Evolutionary conservation across 2,113 vertebrate species (phyloP).

Genomic region (Bombycilla garrulus): DNA sequence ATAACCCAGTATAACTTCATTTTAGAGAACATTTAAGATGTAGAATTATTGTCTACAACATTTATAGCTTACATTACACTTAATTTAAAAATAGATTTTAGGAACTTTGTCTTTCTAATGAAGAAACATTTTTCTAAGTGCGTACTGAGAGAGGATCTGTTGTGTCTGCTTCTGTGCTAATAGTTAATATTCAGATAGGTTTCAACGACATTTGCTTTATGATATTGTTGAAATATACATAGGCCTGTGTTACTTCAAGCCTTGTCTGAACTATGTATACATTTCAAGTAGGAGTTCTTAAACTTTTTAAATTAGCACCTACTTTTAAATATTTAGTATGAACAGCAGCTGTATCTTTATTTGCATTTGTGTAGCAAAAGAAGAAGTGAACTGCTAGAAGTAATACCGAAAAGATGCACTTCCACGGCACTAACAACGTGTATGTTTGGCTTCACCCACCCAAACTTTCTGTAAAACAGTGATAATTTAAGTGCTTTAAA

Average conservation of each 20-base stretch:
- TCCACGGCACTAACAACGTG: accelerated
- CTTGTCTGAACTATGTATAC: not conserved
- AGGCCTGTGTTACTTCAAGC: not conserved
- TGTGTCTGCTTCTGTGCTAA: not conserved
- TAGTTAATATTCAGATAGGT: not conserved
- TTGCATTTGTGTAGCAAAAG: not conserved
- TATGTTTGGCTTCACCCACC: not conserved
- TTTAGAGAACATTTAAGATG: not conserved
- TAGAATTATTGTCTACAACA: not conserved
- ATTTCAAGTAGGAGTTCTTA: not conserved
- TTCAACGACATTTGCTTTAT: not conserved
- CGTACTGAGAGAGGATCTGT: not conserved
- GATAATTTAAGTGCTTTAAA: not conserved
- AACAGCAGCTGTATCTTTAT: not conserved
- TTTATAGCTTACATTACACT: not conserved
- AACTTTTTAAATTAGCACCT: not conserved
- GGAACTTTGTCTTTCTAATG: not conserved
- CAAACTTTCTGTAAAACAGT: not conserved
- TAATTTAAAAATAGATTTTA: not conserved
- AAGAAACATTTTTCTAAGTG: not conserved
- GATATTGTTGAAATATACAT: not conserved
- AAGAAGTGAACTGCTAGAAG: not conserved
- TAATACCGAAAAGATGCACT: not conserved
- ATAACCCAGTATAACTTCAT: not conserved
- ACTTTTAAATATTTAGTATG: not conserved